Conservation (phyloP, 2,113 vertebrate species). For the Gymnarchus niloticus region DNA sequence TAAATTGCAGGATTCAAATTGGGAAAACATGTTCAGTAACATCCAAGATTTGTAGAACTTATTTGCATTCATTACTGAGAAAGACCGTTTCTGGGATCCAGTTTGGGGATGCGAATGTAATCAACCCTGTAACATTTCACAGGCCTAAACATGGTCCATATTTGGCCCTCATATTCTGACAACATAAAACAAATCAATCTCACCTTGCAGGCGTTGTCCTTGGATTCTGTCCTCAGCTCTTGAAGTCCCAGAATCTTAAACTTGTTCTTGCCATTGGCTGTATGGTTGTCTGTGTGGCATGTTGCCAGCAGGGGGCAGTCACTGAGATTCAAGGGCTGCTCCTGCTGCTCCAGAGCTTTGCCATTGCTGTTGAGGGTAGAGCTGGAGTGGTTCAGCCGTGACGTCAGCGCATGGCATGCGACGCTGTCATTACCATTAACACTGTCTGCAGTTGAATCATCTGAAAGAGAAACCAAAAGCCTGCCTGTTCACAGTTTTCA, state of each 20-base stretch:
- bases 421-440: conserved; percentile 73
- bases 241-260: conserved; percentile 71
- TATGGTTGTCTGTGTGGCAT: conserved; percentile 69
- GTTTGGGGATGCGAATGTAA: background rate
- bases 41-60: background rate
- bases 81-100: background rate
- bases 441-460: conserved; percentile 77
- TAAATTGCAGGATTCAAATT: background rate
- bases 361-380: conserved; percentile 65
- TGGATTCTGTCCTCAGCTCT: conserved; percentile 73
- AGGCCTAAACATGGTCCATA: too few relatives aligned
- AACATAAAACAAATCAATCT: conserved; percentile 33
- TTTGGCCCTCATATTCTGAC: background rate
- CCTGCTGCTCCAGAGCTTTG: conserved; percentile 68
- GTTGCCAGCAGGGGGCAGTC: conserved; percentile 73
- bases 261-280: conserved; percentile 71
- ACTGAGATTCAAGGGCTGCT: conserved; percentile 75
- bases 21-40: background rate
- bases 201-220: conserved; percentile 81
- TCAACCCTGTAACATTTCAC: background rate
- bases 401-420: conserved; percentile 64
- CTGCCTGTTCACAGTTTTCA: background rate
- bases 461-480: conserved; percentile 43
- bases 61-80: background rate
- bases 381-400: conserved; percentile 64